Conservation (phyloP, 2,113 vertebrate genomes). For the Oxyura jamaicensis region DNA sequence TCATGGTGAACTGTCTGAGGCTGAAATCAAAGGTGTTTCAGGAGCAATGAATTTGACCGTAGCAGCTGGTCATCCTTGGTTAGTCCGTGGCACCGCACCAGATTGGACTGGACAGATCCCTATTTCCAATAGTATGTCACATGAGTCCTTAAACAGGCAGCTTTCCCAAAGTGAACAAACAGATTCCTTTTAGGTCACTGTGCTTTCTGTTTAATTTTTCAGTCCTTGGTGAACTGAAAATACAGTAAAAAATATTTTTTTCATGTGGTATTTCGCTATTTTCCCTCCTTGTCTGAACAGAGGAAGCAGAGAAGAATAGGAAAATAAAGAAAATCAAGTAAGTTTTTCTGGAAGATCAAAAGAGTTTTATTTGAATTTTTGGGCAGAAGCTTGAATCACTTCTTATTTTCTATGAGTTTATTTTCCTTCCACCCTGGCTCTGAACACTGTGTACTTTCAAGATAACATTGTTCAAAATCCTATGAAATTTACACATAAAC, state of each 20-base stretch:
- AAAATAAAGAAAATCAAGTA: conserved; percentile 61
- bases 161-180: conserved; percentile 4
- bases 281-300: not conserved
- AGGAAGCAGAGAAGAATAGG: conserved; percentile 52
- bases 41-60: not conserved
- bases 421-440: conserved; percentile 49
- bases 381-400: conserved; percentile 17
- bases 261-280: not conserved
- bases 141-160: not conserved
- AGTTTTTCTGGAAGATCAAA: conserved; percentile 52
- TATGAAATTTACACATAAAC: conserved; percentile 35
- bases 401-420: conserved; percentile 58
- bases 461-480: conserved; percentile 61
- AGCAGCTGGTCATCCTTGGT: not conserved
- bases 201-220: conserved; percentile 24
- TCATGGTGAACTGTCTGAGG: not conserved
- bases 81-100: not conserved
- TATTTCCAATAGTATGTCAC: not conserved
- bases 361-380: conserved; percentile 33
- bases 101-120: not conserved
- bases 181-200: conserved; percentile 7
- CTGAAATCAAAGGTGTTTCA: not conserved
- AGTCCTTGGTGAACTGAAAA: conserved; percentile 1
- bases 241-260: conserved; percentile 1
- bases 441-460: conserved; percentile 37